Evolutionary conservation across 2,888 invertebrate species (phyloP), one percentile per base, ranked within the genome.

Genomic region (Chymomyza amoena): DNA sequence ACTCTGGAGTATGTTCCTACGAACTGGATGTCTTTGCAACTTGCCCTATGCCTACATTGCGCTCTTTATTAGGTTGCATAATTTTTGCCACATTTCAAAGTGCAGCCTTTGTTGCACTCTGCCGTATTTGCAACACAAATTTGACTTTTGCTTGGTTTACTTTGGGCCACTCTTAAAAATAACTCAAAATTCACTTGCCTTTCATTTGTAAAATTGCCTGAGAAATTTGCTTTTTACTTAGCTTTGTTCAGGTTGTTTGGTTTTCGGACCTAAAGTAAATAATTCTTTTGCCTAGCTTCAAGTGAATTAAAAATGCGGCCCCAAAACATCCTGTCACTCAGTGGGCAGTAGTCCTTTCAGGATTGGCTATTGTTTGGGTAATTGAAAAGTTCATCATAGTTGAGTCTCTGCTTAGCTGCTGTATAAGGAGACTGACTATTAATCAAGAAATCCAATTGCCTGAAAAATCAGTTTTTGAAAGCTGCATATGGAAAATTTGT

Each of bases 231-330:
- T 16, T n/a, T 15, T 32, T 69, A 66, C 51, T 57, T 61, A 66
- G 15, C 52, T 39, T 52, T 64, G 52, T 54, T 16, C 10, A 0
- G 15, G 20, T 36, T 57, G 16, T 28, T 60, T 15, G 32, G 52
- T 39, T 54, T 2, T 51, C n/a, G 25, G 25, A 51, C 13, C 51
- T 18, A 67, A 39, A 71, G 76, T 75, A 84, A 84, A 84, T 76
- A 57, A 20, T 72, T 69, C 61, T 68, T 60, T 61, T 65, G 63
- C 13, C 39, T 45, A 7, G 32, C 64, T 66, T 69, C 66, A 72
- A 73, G 73, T 75, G 69, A 75, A 82, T 82, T 72, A 45, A 76
- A 76, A 70, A n/a, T 54, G 54, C 18, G 61, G 52, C 64, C 15
- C 54, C 25, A 25, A 51, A 70, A 56, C 39, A 25, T 36, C 20